Evolutionary conservation across 2,113 vertebrate genomes (phyloP).

Genomic region (human): DNA sequence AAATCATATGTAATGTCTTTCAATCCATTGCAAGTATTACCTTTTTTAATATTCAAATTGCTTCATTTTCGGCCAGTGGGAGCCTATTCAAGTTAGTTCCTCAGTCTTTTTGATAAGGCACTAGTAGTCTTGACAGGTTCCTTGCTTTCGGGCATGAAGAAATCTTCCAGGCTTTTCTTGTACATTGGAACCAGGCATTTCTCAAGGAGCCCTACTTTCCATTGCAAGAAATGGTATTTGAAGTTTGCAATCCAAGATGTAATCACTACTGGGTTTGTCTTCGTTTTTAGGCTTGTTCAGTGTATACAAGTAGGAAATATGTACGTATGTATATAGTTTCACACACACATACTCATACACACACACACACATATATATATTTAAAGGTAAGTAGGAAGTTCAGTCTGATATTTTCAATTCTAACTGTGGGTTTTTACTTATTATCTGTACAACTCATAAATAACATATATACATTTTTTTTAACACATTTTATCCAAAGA

Average conservation of each 20-base stretch:
- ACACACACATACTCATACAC: too few species aligned
- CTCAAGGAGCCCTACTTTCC: background rate
- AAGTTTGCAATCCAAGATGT: background rate
- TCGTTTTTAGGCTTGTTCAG: background rate
- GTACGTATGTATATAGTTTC: too few species aligned
- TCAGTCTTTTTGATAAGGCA: background rate
- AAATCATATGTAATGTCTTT: background rate
- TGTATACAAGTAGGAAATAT: background rate
- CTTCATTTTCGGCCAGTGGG: background rate
- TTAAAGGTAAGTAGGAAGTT: background rate
- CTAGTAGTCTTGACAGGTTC: background rate
- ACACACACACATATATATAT: too few species aligned
- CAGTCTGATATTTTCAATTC: background rate
- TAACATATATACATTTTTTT: background rate
- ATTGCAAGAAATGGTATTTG: background rate
- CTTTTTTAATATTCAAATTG: background rate
- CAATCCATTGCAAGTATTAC: background rate
- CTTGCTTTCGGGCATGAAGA: background rate
- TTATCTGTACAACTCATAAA: background rate
- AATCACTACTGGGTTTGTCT: background rate
- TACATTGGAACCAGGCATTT: background rate
- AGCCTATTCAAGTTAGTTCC: background rate
- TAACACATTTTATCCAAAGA: background rate
- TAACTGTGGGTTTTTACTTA: background rate
- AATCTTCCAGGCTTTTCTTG: background rate